Evolutionary conservation across 2,113 vertebrate genomes (phyloP).

Genomic region (Calyptommatus sinebrachiatus): DNA sequence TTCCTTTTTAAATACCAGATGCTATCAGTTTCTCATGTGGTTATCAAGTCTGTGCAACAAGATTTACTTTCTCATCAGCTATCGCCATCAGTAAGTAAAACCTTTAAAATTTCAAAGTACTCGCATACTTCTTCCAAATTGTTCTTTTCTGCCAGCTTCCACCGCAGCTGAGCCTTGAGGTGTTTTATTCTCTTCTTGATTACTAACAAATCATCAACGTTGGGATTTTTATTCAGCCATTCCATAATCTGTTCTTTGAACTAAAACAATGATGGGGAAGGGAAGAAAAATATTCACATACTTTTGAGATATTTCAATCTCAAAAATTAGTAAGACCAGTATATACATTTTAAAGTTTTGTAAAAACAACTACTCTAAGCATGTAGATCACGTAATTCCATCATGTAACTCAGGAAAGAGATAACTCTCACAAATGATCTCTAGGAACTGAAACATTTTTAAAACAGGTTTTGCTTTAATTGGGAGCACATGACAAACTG

Average conservation of each 20-base stretch:
- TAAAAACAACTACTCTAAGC: neutral
- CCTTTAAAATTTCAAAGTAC: neutral
- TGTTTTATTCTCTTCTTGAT: constrained; percentile 75
- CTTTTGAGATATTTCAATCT: neutral
- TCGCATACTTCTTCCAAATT: constrained; percentile 75
- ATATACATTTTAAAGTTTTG: neutral
- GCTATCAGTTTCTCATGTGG: neutral
- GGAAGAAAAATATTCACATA: neutral
- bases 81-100: neutral
- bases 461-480: neutral
- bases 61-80: neutral
- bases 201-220: constrained; percentile 64
- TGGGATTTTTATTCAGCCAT: constrained; percentile 67
- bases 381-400: neutral
- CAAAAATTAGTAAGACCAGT: neutral
- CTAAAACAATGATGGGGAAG: constrained; percentile 42
- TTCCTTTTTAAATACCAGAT: neutral
- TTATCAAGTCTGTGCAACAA: neutral
- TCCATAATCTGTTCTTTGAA: constrained; percentile 70
- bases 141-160: constrained; percentile 75
- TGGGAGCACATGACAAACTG: constrained; percentile 18
- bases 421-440: neutral
- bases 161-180: constrained; percentile 72
- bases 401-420: neutral
- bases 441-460: neutral